Conservation (phyloP, 2,113 vertebrate genomes). For the Micromys minutus region DNA sequence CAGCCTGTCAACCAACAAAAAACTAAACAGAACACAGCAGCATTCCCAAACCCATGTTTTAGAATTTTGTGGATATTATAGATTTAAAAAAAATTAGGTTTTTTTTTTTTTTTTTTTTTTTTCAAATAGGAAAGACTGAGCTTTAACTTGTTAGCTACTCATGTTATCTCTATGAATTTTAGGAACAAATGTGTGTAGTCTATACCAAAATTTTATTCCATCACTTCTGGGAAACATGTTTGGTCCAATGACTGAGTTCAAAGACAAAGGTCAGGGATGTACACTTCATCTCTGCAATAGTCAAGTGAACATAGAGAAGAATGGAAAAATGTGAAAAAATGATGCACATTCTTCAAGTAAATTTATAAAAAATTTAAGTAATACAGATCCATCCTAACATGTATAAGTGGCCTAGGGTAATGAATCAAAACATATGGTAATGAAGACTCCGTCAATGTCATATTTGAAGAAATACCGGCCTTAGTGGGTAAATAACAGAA, state of each 20-base stretch:
- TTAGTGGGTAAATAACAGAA: neutral
- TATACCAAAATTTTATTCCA: neutral
- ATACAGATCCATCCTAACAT: neutral
- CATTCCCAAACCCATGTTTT: neutral
- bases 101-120: neutral
- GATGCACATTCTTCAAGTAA: neutral
- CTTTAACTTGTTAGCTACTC: neutral
- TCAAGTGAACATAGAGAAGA: neutral
- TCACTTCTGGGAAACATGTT: neutral
- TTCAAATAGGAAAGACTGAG: too few species aligned
- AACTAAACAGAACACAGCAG: neutral
- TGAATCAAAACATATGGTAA: neutral
- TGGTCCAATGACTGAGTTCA: neutral
- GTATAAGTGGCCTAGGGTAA: neutral
- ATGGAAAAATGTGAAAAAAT: neutral
- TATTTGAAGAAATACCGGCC: neutral
- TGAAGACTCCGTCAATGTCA: neutral
- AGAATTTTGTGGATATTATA: neutral
- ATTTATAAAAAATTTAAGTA: neutral
- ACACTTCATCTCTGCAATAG: neutral
- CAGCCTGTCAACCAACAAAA: neutral
- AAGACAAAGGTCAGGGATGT: neutral
- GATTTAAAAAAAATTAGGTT: too few species aligned
- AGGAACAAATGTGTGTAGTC: neutral
- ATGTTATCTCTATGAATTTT: neutral